These are phyloP conservation scores for Epicauta chinensis DNA, from an alignment of 1,140 invertebrate species.

Conservation along the genomic window DNA sequence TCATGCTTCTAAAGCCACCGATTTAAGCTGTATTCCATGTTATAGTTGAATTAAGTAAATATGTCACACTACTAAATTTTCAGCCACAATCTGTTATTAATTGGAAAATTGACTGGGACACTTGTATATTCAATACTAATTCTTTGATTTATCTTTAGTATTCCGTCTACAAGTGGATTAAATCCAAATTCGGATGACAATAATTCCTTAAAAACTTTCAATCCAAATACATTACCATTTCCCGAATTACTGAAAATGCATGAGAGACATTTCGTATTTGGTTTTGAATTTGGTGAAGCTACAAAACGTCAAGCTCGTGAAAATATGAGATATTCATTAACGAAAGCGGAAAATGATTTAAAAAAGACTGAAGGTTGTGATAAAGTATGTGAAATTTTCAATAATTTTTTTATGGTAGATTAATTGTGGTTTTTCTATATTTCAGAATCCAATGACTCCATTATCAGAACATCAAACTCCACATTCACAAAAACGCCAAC, in stretches of 20 bases:
- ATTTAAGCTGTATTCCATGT: too few relatives aligned
- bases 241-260: constrained; percentile 30
- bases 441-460: neutral
- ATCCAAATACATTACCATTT: constrained; percentile 26
- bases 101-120: too few relatives aligned
- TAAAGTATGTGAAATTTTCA: neutral
- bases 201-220: neutral
- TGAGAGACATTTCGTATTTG: constrained; percentile 31
- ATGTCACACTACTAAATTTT: too few relatives aligned
- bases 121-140: too few relatives aligned
- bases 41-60: too few relatives aligned
- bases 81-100: too few relatives aligned
- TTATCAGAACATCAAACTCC: constrained; percentile 34
- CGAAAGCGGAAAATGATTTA: constrained; percentile 5
- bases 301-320: constrained; percentile 25
- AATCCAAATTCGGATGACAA: too few relatives aligned
- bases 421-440: neutral
- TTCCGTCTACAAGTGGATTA: too few relatives aligned
- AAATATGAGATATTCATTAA: constrained; percentile 9
- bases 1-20: too few relatives aligned
- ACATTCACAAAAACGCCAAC: constrained; percentile 26
- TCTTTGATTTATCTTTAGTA: too few relatives aligned
- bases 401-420: neutral
- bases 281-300: constrained; percentile 34
- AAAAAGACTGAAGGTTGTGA: neutral